Base-by-base conservation (phyloP, 2,888 invertebrate genomes). In the Brachylomia viminalis region DNA sequence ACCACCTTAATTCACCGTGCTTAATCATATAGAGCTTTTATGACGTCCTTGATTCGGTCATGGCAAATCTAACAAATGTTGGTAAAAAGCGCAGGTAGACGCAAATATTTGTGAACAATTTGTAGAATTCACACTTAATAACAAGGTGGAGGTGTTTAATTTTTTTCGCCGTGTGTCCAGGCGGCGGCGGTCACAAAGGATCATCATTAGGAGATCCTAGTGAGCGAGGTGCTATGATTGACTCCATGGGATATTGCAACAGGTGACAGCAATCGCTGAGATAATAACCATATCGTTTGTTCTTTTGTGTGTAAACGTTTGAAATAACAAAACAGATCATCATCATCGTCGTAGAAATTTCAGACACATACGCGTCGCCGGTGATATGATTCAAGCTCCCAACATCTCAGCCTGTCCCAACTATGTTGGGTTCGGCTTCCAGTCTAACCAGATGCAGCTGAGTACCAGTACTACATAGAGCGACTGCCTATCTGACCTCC, bases 101-200 rank as follows among this genome's bases (percentile, higher is more conserved):
- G 94, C 96, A 96, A 96, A 96, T 96, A 96, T 96, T 96, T 96
- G 95, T 94, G 96, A 96, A 95, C 95, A 93, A 95, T 96, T 95
- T 95, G 95, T 95, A 93, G 94, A 94, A 95, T 95, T 96, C 96
- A 96, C 96, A 96, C 96, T 94, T 96, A 95, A 95, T 95, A 96
- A 96, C 94, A 92, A 95, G 94, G 91, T 92, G 87, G 90, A 88
- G 92, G 91, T 89, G 92, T 92, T 92, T 91, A 89, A 84, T 89
- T 92, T 93, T 94, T 93, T 92, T 90, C 85, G 77, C 79, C 86
- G 85, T 90, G 90, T 92, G 91, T 87, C 87, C 90, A 91, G 88
- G 88, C 84, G 91, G 92, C 95, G 94, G 93, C 88, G 67, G 47
- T 85, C 84, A 93, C 95, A 95, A 96, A 95, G 92, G 92, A 86